A percentile compares a stretch with the other conserved stretches of the same genome.
These are phyloP conservation scores for Chloroclystis v-ata DNA, from an alignment of 2,888 invertebrate species.

Conservation along the genomic window DNA sequence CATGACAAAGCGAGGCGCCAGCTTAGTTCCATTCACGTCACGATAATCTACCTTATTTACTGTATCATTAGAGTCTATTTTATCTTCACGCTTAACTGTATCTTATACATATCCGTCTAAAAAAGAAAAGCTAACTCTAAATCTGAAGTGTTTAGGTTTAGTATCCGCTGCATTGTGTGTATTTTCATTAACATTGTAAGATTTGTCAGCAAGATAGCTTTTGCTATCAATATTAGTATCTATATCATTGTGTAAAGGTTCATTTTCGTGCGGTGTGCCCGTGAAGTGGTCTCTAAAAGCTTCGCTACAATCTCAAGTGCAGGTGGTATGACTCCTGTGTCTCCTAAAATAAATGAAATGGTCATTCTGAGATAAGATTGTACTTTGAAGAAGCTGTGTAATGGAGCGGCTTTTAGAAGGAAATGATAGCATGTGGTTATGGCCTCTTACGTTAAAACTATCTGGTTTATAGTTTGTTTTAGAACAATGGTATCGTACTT, in stretches of 20 bases:
- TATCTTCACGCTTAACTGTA: constrained; percentile 18
- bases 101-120: constrained; percentile 27
- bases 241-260: constrained; percentile 25
- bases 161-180: constrained; percentile 27
- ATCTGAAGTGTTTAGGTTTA: constrained; percentile 30
- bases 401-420: constrained; percentile 37
- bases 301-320: constrained; percentile 65
- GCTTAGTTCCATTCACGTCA: constrained; percentile 34
- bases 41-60: constrained; percentile 33
- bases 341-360: constrained; percentile 75
- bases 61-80: constrained; percentile 22
- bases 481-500: neutral
- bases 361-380: constrained; percentile 67
- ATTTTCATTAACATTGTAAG: constrained; percentile 47
- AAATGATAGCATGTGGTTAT: constrained; percentile 34
- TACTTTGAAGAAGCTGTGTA: constrained; percentile 36
- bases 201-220: constrained; percentile 53
- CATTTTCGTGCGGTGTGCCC: constrained; percentile 30
- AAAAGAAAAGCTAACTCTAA: constrained; percentile 35
- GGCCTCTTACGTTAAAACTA: constrained; percentile 8
- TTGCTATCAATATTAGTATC: constrained; percentile 25
- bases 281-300: constrained; percentile 72
- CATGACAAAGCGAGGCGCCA: constrained; percentile 77
- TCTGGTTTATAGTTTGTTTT: constrained; percentile 12
- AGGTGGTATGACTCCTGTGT: constrained; percentile 72